Conservation (phyloP, 2,888 invertebrate genomes). For the Noctuana brunneofusca region DNA sequence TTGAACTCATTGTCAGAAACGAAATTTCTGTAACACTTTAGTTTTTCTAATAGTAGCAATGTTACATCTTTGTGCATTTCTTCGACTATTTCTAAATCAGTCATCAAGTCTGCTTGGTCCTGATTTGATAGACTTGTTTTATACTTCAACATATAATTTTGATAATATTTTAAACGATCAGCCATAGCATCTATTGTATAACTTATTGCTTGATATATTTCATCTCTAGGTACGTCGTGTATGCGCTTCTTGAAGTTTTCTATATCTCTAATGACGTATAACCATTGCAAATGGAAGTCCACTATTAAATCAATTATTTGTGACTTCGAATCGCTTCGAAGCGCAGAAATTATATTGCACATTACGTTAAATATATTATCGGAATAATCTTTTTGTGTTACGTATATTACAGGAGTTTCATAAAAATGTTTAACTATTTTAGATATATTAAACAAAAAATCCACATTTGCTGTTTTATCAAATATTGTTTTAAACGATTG, state of each 20-base stretch:
- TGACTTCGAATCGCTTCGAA: conserved; percentile 49
- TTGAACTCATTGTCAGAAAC: conserved; percentile 54
- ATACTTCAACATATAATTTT: conserved; percentile 60
- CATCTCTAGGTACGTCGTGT: conserved; percentile 52
- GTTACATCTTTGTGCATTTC: conserved; percentile 69
- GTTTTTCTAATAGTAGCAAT: conserved; percentile 52
- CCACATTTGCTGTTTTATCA: conserved; percentile 42
- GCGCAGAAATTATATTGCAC: conserved; percentile 56
- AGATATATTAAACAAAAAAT: conserved; percentile 65
- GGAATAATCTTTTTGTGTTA: conserved; percentile 66
- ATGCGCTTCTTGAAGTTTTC: conserved; percentile 56
- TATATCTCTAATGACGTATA: conserved; percentile 63
- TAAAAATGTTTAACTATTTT: conserved; percentile 70
- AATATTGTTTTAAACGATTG: conserved; percentile 38
- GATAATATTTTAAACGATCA: conserved; percentile 62
- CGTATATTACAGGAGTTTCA: conserved; percentile 65
- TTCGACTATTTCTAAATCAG: conserved; percentile 72
- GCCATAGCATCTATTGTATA: conserved; percentile 64
- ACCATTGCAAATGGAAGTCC: conserved; percentile 71
- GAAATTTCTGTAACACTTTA: conserved; percentile 58
- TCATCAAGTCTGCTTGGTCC: conserved; percentile 52
- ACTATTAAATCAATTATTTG: conserved; percentile 59
- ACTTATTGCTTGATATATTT: conserved; percentile 59
- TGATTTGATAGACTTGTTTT: conserved; percentile 49
- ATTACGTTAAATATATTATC: conserved; percentile 62